phyloP scores from a whole-genome alignment of 2,113 vertebrate genomes.

The Aegypius monachus region DNA sequence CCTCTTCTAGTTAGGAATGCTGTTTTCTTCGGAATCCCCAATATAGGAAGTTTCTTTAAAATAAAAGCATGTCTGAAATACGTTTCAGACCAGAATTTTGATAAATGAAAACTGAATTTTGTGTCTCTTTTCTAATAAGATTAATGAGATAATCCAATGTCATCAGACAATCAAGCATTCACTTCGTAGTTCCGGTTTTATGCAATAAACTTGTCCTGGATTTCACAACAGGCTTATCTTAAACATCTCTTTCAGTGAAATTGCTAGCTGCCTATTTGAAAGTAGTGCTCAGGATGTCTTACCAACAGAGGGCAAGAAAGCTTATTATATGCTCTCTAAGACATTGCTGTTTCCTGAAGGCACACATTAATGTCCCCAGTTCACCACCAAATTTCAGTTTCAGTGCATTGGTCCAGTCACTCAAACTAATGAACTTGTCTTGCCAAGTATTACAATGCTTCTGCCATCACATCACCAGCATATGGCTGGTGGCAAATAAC shows the following conservation, averaged over 20 bases:
- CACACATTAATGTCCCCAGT: not conserved
- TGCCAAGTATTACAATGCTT: not conserved
- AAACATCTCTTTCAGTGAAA: not conserved
- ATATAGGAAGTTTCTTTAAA: not conserved
- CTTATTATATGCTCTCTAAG: not conserved
- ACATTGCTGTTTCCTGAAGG: not conserved
- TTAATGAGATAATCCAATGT: not conserved
- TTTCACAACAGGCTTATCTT: not conserved
- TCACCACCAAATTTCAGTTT: not conserved
- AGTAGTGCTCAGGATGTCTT: not conserved
- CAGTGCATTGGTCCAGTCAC: not conserved
- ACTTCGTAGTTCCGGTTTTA: not conserved
- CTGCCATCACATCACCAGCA: conserved; percentile 23
- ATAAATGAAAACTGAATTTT: not conserved
- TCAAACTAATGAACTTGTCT: not conserved
- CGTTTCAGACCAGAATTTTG: not conserved
- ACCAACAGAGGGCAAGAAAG: not conserved
- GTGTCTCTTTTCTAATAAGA: not conserved
- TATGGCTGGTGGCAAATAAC: conserved; percentile 68
- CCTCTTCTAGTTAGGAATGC: not conserved
- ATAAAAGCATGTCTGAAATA: not conserved
- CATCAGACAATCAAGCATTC: not conserved
- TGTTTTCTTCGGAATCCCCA: not conserved
- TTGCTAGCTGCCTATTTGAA: not conserved
- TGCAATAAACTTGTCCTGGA: not conserved